Evolutionary conservation across 2,797 vertebrate genomes (phyloP).

Genomic region (Tadarida brasiliensis): DNA sequence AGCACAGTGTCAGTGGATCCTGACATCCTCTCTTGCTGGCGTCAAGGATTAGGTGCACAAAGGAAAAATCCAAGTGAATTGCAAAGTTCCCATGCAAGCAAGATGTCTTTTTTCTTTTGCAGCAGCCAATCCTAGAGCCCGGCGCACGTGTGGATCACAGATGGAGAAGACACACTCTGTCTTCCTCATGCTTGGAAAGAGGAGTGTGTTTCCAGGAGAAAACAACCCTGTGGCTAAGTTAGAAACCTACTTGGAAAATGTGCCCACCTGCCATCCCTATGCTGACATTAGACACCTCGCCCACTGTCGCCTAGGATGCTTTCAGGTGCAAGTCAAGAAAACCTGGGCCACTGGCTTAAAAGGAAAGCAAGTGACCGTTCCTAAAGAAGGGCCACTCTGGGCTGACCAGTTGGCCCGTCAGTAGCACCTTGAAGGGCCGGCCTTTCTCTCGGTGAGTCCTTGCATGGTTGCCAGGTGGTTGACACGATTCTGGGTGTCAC

Average conservation of each 20-base stretch:
- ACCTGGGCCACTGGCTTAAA: too few species aligned
- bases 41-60: neutral
- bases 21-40: neutral
- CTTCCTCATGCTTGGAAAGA: too few species aligned
- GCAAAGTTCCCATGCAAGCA: neutral
- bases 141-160: fast-evolving
- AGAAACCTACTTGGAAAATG: neutral
- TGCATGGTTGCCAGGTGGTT: too few species aligned
- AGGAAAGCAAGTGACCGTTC: neutral
- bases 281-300: fast-evolving
- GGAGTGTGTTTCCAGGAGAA: neutral
- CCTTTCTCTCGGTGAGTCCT: neutral
- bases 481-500: fast-evolving
- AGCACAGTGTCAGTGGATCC: neutral
- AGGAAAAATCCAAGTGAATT: too few species aligned
- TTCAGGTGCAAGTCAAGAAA: neutral
- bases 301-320: fast-evolving
- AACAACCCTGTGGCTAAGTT: neutral
- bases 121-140: neutral
- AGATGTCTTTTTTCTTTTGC: neutral
- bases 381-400: neutral
- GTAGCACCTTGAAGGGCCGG: neutral
- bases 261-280: neutral
- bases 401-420: neutral
- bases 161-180: too few species aligned